These are phyloP conservation scores for Lasioglossum pauxillum DNA, from an alignment of 2,888 invertebrate genomes.

Conservation along the genomic window DNA sequence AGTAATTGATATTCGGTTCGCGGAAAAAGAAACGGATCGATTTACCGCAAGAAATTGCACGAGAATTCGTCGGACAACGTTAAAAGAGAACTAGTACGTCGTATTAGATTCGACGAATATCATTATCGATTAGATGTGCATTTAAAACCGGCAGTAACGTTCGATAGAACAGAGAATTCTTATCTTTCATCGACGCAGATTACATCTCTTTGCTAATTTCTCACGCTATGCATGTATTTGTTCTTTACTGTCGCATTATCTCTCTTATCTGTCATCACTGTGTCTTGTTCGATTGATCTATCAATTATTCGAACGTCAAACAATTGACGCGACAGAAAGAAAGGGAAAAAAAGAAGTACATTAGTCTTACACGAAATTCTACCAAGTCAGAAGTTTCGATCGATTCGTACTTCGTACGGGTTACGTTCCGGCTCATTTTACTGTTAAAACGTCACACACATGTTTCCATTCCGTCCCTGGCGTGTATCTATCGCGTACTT, in stretches of 20 bases:
- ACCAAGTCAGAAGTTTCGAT: conserved; percentile 23
- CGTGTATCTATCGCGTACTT: conserved; percentile 1
- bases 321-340: background rate
- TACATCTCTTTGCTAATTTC: background rate
- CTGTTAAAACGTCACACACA: conserved; percentile 15
- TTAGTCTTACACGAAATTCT: conserved; percentile 29
- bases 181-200: conserved; percentile 4
- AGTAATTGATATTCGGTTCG: conserved; percentile 16
- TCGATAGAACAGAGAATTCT: conserved; percentile 15
- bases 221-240: background rate
- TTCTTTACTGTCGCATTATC: background rate
- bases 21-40: conserved; percentile 2
- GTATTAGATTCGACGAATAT: conserved; percentile 40
- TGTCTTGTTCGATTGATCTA: background rate
- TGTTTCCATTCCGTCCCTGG: conserved; percentile 24
- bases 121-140: conserved; percentile 55
- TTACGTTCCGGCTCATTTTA: conserved; percentile 44
- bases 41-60: conserved; percentile 29
- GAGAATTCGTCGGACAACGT: conserved; percentile 23
- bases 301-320: background rate
- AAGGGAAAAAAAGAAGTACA: background rate
- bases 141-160: conserved; percentile 36
- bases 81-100: conserved; percentile 30
- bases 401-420: conserved; percentile 8
- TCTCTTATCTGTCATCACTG: background rate